A percentile compares a stretch with the other conserved stretches of the same genome.
phyloP scores from a whole-genome alignment of 2,797 vertebrate species.

The Arvicola amphibius region DNA sequence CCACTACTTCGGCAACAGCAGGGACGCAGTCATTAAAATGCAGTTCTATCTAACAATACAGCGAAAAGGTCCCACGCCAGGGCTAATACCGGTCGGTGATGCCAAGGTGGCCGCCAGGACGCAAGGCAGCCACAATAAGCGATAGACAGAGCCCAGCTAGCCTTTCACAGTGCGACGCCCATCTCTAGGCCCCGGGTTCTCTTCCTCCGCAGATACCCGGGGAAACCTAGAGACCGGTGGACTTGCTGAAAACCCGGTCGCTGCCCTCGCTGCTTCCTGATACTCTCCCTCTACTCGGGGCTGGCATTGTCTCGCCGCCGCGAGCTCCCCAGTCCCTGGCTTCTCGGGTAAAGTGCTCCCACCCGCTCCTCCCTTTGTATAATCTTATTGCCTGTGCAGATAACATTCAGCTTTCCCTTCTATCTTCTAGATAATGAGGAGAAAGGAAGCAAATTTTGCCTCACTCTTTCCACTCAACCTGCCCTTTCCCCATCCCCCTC shows the following conservation, averaged over 20 bases:
- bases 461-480: slow-evolving; percentile 15
- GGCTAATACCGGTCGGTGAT: neutral
- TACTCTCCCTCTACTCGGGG: neutral
- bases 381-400: slow-evolving; percentile 3
- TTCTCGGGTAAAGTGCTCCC: slow-evolving; percentile 44
- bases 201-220: neutral
- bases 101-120: slow-evolving; percentile 9
- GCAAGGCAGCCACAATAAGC: neutral
- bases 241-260: neutral
- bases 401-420: neutral
- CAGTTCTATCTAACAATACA: slow-evolving; percentile 84
- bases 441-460: neutral
- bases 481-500: slow-evolving; percentile 45
- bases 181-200: neutral
- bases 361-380: slow-evolving; percentile 77
- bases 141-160: neutral
- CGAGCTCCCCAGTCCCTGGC: slow-evolving; percentile 66
- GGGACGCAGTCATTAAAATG: slow-evolving; percentile 84
- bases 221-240: neutral
- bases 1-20: slow-evolving; percentile 76
- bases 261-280: neutral
- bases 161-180: neutral
- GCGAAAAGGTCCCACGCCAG: neutral
- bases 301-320: slow-evolving; percentile 78
- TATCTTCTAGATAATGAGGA: neutral